Conservation (phyloP, 2,113 vertebrate genomes). For the Phocoena sinus region DNA sequence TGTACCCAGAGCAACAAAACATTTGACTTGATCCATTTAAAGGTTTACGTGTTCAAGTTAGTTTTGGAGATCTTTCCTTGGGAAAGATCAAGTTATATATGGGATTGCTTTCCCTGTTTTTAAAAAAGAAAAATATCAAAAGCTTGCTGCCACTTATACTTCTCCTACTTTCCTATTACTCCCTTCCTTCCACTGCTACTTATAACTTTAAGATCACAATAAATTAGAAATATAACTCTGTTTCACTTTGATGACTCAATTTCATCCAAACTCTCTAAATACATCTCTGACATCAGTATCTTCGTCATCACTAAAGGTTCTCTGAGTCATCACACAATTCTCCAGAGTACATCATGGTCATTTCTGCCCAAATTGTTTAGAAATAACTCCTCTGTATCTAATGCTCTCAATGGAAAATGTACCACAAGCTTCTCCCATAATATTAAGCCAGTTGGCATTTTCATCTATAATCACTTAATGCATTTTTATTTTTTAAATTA, state of each 20-base stretch:
- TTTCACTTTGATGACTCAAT: neutral
- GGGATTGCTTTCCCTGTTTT: neutral
- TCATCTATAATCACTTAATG: neutral
- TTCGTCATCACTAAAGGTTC: neutral
- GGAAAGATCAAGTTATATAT: neutral
- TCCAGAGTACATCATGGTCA: neutral
- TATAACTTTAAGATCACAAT: neutral
- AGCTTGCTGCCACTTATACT: neutral
- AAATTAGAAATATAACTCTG: neutral
- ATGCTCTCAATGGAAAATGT: neutral
- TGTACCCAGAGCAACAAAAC: neutral
- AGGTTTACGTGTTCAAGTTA: neutral
- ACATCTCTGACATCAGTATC: neutral
- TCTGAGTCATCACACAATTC: constrained; percentile 12
- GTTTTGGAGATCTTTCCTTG: neutral
- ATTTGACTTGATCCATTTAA: neutral
- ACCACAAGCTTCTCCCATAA: neutral
- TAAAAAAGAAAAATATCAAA: neutral
- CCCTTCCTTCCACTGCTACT: neutral
- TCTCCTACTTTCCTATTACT: neutral
- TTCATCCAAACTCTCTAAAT: neutral
- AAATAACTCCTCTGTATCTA: neutral
- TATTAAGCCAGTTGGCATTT: neutral
- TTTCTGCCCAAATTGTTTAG: neutral
- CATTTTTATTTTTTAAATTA: neutral